Percentiles rank a stretch among this genome's conserved stretches.
Conservation (phyloP, 2,888 invertebrate genomes). For the Thera britannica region DNA sequence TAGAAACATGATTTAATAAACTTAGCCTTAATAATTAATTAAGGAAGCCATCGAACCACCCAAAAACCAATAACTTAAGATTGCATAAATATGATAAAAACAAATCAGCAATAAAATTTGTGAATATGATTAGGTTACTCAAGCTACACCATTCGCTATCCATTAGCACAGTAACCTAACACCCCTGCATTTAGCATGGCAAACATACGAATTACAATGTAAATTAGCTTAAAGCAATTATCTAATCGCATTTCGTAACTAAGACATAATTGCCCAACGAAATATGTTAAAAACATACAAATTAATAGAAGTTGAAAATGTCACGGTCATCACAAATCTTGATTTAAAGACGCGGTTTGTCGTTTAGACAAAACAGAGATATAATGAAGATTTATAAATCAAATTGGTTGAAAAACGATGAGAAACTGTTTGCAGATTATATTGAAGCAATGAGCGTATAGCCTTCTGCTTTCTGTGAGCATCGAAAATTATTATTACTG, state of each 20-base stretch:
- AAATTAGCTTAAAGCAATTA: slow-evolving; percentile 38
- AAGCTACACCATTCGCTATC: slow-evolving; percentile 30
- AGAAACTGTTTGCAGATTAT: too few relatives aligned
- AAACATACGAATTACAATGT: slow-evolving; percentile 22
- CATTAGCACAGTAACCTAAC: slow-evolving; percentile 38
- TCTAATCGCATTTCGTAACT: slow-evolving; percentile 21
- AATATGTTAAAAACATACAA: slow-evolving; percentile 17
- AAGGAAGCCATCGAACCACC: too few relatives aligned
- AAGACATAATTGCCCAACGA: slow-evolving; percentile 18
- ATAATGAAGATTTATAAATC: too few relatives aligned
- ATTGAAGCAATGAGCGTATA: too few relatives aligned
- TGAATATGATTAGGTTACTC: slow-evolving; percentile 30
- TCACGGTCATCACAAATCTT: slow-evolving; percentile 26
- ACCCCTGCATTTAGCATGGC: slow-evolving; percentile 36
- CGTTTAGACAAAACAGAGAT: slow-evolving; percentile 17
- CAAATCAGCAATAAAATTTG: slow-evolving; percentile 14
- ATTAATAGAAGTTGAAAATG: slow-evolving; percentile 20
- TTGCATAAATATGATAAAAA: background rate
- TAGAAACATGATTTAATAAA: too few relatives aligned
- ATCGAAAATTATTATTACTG: too few relatives aligned
- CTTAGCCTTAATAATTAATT: too few relatives aligned
- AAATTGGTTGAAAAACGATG: too few relatives aligned
- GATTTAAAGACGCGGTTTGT: slow-evolving; percentile 15
- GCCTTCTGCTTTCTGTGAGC: too few relatives aligned
- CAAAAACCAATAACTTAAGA: too few relatives aligned